Base-by-base conservation (phyloP, 2,797 vertebrate genomes). In the Sebastes steindachneri region DNA sequence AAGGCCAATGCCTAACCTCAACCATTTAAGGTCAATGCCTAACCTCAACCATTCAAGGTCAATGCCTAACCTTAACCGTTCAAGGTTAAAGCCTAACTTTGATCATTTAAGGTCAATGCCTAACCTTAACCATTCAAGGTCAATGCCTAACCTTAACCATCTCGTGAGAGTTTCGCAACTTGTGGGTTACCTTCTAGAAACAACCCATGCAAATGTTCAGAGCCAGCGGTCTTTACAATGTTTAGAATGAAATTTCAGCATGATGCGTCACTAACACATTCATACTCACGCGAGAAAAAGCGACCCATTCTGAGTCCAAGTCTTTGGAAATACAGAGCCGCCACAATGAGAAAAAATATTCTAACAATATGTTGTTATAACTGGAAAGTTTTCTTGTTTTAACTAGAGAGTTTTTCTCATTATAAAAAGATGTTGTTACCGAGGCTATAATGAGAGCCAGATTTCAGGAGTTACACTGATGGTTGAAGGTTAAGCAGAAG, bases 401-500 rank as follows among this genome's bases (percentile, higher is more conserved):
- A 45, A 35, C 33, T 7, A n/a, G 3, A 73, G 58, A 59, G 15
- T n/a, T 53, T 67, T 73, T 72, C 31, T 63, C 68, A 51, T 51
- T 25, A 60, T 12, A 70, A 75, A 72, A 67, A 79, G 35, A 41
- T 3, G 54, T 15, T 51, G 60, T 9, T 48, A 14, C 15, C n/a
- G 5, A 14, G 15, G 65, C 12, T 60, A 10, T 48, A 76, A 72
- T 68, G 58, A 69, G 45, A 73, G 45, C n/a, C 17, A 1, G 11
- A 6, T 60, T 79, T 60, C 58, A 62, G 75, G 75, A 75, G 68
- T 35, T 19, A 58, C 41, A 19, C 58, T 58, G 54, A 59, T 35
- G 69, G 57, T 12, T 84, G 71, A 58, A 84, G 76, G 79, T 84
- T 80, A 82, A 77, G 80, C 64, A 79, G 70, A n/a, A 75, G 75